Evolutionary conservation across 2,113 vertebrate genomes (phyloP).

Genomic region (Rattus rattus): DNA sequence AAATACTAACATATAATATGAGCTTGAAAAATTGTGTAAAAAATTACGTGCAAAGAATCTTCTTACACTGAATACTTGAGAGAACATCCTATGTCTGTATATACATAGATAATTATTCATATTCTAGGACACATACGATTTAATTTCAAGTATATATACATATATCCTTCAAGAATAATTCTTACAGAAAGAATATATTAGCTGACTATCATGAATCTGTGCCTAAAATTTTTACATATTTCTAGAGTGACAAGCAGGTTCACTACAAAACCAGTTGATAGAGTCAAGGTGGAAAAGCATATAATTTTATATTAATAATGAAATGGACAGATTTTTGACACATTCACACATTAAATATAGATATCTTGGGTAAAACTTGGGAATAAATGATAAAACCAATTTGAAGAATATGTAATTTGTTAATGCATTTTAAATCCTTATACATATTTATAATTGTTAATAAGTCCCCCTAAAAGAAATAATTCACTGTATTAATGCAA

Average conservation of each 20-base stretch:
- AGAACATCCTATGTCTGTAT: accelerated
- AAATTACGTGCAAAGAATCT: neutral
- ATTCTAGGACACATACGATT: accelerated
- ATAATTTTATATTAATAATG: neutral
- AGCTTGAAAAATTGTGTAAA: neutral
- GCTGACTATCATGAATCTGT: accelerated
- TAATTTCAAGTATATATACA: neutral
- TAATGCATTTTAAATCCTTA: neutral
- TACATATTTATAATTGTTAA: neutral
- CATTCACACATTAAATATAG: neutral
- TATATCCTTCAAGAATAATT: neutral
- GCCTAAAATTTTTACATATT: neutral
- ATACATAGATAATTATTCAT: neutral
- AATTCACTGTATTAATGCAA: neutral
- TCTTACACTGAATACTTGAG: neutral
- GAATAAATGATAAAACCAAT: neutral
- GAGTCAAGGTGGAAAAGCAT: neutral
- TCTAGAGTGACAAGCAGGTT: neutral
- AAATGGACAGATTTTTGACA: neutral
- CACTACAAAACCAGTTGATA: neutral
- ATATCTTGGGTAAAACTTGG: neutral
- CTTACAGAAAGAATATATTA: neutral
- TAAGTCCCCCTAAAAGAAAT: neutral
- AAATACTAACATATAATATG: neutral
- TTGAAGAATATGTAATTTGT: neutral